phyloP scores from a whole-genome alignment of 2,113 vertebrate species.

The Thamnophis sirtalis region DNA sequence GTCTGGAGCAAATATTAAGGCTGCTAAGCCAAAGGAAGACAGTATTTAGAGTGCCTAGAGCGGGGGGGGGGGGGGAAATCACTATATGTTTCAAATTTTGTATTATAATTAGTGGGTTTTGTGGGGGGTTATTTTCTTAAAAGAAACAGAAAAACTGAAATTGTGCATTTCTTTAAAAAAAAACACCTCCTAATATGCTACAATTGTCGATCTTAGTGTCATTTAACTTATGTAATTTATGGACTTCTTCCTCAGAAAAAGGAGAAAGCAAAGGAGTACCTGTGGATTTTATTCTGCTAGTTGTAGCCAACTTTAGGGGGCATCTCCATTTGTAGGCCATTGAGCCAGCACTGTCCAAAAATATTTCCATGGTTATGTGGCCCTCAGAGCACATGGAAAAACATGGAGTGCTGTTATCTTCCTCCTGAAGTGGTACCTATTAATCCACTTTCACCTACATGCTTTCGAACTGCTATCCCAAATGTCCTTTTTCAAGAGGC shows the following conservation, averaged over 20 bases:
- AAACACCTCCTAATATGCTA: background rate
- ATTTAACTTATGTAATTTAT: background rate
- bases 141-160: background rate
- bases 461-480: no score
- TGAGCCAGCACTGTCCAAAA: no score
- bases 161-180: background rate
- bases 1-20: constrained; percentile 1
- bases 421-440: no score
- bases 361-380: no score
- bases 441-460: no score
- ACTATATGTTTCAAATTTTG: background rate
- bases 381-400: no score
- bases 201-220: background rate
- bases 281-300: background rate
- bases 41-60: background rate
- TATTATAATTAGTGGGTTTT: background rate
- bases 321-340: background rate
- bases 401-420: no score
- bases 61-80: rapidly evolving
- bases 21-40: background rate
- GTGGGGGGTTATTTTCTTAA: background rate
- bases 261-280: background rate
- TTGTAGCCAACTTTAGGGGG: background rate
- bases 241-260: background rate
- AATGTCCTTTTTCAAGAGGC: no score